These are phyloP conservation scores for Scomber colias DNA, from an alignment of 2,113 vertebrate genomes.

Conservation along the genomic window DNA sequence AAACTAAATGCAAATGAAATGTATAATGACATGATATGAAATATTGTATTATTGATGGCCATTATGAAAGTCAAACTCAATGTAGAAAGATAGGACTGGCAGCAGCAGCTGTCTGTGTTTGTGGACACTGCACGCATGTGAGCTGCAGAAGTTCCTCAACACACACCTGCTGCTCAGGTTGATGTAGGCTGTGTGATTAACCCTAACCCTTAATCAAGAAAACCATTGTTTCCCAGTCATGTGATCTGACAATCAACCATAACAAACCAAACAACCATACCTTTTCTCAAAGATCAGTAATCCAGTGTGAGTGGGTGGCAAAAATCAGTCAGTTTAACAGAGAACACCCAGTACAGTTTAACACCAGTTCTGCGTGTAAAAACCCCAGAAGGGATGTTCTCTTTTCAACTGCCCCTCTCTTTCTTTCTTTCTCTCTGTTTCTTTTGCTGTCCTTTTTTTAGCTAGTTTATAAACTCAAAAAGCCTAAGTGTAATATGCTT, in stretches of 20 bases:
- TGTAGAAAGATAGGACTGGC: too few relatives aligned
- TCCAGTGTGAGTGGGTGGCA: slow-evolving; percentile 4
- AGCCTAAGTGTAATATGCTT: not conserved
- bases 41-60: too few relatives aligned
- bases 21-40: too few relatives aligned
- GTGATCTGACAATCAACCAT: not conserved
- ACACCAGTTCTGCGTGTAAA: slow-evolving; percentile 65
- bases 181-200: too few relatives aligned
- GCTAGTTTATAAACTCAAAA: slow-evolving; percentile 8
- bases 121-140: too few relatives aligned
- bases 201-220: not conserved
- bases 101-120: too few relatives aligned
- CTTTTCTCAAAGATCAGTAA: not conserved
- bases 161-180: too few relatives aligned
- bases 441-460: not conserved
- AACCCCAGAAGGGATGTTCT: slow-evolving; percentile 39
- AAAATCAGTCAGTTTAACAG: slow-evolving; percentile 30
- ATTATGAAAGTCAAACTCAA: too few relatives aligned
- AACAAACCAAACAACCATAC: not conserved
- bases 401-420: not conserved
- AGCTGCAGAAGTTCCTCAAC: too few relatives aligned
- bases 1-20: too few relatives aligned
- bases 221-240: not conserved
- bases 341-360: slow-evolving; percentile 23
- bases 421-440: not conserved